Evolutionary conservation across 2,113 vertebrate genomes (phyloP).

Genomic region (Grantiella picta): DNA sequence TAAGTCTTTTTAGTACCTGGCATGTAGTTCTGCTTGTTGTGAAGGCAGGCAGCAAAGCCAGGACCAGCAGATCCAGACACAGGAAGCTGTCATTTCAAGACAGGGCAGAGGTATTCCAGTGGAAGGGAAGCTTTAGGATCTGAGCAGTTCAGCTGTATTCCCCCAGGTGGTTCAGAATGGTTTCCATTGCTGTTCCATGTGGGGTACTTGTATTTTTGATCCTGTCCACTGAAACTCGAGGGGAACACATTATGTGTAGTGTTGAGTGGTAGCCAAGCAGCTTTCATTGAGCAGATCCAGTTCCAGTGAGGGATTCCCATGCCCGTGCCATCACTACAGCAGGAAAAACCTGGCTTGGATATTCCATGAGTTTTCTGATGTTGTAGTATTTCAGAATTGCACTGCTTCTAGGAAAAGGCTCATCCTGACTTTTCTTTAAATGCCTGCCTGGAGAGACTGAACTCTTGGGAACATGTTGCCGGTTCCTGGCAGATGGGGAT

Average conservation of each 20-base stretch:
- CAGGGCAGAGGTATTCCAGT: background rate
- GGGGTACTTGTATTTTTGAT: background rate
- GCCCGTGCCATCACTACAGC: background rate
- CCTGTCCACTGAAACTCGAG: background rate
- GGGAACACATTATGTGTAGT: fast-evolving
- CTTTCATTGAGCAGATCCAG: background rate
- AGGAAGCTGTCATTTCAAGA: fast-evolving
- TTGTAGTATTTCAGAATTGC: background rate
- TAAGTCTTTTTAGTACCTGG: fast-evolving
- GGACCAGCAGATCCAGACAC: background rate
- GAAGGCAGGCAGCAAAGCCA: background rate
- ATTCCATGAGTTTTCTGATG: background rate
- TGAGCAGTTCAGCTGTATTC: background rate
- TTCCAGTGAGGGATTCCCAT: background rate
- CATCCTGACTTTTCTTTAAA: conserved; percentile 23
- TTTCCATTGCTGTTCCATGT: background rate
- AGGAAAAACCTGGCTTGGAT: background rate
- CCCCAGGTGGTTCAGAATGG: background rate
- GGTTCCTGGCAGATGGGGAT: background rate
- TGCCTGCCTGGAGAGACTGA: background rate
- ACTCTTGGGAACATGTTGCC: background rate
- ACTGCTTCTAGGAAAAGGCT: background rate
- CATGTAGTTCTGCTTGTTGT: background rate
- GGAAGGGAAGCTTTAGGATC: background rate
- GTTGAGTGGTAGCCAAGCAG: background rate